These are phyloP conservation scores for Crocuta crocuta DNA, from an alignment of 2,113 vertebrate species.

Conservation along the genomic window DNA sequence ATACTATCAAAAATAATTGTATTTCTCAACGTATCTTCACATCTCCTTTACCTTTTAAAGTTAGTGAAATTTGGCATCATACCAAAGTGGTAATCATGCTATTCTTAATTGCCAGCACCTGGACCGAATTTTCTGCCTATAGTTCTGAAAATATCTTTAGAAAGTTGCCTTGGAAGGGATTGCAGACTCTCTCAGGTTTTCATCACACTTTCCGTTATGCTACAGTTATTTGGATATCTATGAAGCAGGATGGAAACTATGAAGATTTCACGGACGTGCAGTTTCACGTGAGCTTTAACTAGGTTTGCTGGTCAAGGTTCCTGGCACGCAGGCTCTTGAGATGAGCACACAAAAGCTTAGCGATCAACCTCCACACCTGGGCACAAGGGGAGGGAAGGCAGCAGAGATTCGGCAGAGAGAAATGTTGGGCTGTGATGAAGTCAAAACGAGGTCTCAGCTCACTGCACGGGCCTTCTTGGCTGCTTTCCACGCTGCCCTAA, in stretches of 20 bases:
- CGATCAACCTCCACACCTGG: rapidly evolving
- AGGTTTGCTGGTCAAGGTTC: neutral
- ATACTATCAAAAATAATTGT: neutral
- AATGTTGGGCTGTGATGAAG: rapidly evolving
- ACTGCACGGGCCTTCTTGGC: rapidly evolving
- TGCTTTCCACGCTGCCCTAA: neutral
- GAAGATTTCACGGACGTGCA: neutral
- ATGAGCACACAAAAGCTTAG: rapidly evolving
- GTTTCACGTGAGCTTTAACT: neutral
- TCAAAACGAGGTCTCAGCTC: neutral
- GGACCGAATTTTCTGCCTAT: neutral
- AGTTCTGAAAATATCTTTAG: slow-evolving; percentile 13
- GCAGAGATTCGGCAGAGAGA: rapidly evolving
- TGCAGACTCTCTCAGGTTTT: neutral
- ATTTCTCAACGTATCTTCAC: neutral
- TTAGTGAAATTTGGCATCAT: slow-evolving; percentile 31
- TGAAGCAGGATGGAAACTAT: neutral
- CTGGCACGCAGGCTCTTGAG: rapidly evolving
- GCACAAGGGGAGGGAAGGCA: neutral
- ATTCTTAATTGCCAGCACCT: slow-evolving; percentile 52
- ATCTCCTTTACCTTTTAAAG: slow-evolving; percentile 20
- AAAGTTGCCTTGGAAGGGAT: neutral
- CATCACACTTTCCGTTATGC: rapidly evolving
- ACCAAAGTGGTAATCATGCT: neutral
- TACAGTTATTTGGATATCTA: neutral